A percentile compares a stretch with the other conserved stretches of the same genome.
Evolutionary conservation across 2,888 invertebrate genomes (phyloP).

Genomic region (Pristionchus maxplancki): DNA sequence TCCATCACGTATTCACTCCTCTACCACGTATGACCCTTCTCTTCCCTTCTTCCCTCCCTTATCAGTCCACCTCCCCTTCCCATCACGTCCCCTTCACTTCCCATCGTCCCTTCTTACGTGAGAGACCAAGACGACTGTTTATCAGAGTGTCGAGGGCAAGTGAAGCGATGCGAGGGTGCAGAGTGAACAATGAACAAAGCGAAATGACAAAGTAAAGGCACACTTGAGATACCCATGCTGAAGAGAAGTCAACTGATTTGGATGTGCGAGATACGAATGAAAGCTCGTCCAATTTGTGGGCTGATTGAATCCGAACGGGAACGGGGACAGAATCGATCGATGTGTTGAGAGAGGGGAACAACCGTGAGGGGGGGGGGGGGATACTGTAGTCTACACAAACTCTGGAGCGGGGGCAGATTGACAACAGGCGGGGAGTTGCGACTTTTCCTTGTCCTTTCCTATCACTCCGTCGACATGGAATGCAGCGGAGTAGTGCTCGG

Average conservation of each 20-base stretch:
- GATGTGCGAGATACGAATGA: constrained; percentile 28
- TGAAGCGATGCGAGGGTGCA: neutral
- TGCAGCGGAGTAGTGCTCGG: constrained; percentile 67
- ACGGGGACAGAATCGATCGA: constrained; percentile 32
- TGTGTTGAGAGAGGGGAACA: neutral
- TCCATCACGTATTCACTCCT: neutral
- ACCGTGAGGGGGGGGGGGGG: neutral
- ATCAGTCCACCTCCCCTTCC: constrained; percentile 24
- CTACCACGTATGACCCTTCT: constrained; percentile 48
- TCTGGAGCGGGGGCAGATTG: constrained; percentile 61
- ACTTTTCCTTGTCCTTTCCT: constrained; percentile 65
- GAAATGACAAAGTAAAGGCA: constrained; percentile 42
- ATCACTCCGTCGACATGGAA: constrained; percentile 78
- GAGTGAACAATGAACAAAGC: neutral
- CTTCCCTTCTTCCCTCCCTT: constrained; percentile 4
- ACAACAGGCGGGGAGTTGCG: constrained; percentile 41
- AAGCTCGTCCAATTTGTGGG: constrained; percentile 28
- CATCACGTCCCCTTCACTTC: too few relatives aligned
- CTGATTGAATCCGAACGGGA: neutral
- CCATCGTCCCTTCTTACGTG: neutral
- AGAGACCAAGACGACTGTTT: constrained; percentile 20
- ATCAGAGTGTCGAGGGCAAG: constrained; percentile 36
- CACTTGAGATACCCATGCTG: constrained; percentile 21
- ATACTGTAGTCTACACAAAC: constrained; percentile 59
- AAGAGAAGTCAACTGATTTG: constrained; percentile 39